These are phyloP conservation scores for Sylvilagus bachmani DNA, from an alignment of 2,113 vertebrate genomes.

Conservation along the genomic window DNA sequence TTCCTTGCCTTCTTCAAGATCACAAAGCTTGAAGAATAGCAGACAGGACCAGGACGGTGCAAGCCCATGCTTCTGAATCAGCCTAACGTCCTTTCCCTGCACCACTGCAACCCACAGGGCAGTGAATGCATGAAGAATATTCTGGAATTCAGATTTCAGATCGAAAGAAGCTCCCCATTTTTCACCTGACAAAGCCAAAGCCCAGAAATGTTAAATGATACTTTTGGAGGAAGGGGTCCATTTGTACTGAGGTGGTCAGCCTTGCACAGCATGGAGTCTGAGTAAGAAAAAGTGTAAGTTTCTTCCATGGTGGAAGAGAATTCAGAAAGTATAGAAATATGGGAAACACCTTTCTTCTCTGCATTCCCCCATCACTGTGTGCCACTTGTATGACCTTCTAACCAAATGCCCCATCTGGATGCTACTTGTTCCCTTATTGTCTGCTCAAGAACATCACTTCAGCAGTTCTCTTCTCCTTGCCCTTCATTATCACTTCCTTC, in stretches of 20 bases:
- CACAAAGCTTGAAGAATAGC: neutral
- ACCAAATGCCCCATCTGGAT: neutral
- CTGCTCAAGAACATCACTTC: neutral
- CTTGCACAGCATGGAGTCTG: neutral
- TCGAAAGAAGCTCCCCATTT: neutral
- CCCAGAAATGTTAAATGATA: neutral
- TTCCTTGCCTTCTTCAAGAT: neutral
- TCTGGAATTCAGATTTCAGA: neutral
- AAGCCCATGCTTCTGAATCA: neutral
- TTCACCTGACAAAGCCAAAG: neutral
- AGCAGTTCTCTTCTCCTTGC: neutral
- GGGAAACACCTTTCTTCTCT: neutral
- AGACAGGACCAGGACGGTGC: neutral
- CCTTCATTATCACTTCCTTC: neutral
- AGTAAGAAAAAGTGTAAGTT: constrained; percentile 1
- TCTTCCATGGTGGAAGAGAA: neutral
- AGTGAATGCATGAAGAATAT: neutral
- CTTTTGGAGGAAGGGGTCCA: neutral
- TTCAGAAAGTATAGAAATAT: neutral
- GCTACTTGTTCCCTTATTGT: neutral
- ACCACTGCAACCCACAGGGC: neutral
- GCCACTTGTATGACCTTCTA: neutral
- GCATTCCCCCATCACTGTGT: neutral
- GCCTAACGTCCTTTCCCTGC: neutral
- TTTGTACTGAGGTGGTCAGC: neutral